Percentiles rank a stretch among this genome's conserved stretches.
Evolutionary conservation across 2,113 vertebrate species (phyloP).

Genomic region (Jaculus jaculus): DNA sequence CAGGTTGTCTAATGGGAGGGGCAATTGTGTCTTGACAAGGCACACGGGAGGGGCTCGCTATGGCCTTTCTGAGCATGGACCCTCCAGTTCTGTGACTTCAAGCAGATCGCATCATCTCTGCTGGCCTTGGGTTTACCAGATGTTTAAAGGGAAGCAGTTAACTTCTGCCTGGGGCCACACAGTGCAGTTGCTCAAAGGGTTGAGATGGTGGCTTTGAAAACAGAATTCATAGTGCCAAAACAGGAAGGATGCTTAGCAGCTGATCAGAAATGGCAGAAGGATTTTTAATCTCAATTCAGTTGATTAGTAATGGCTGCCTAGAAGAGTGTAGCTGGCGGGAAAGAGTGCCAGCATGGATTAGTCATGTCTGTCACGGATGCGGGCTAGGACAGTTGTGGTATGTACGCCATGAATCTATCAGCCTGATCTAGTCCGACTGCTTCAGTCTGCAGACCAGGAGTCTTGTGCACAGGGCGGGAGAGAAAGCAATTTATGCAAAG

Average conservation of each 20-base stretch:
- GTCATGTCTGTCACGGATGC: not conserved
- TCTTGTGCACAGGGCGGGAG: not conserved
- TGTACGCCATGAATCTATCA: not conserved
- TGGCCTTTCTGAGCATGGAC: not conserved
- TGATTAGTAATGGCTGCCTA: not conserved
- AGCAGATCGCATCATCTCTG: not conserved
- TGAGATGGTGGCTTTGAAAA: not conserved
- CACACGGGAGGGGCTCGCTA: not conserved
- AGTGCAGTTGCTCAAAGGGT: not conserved
- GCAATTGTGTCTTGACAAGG: not conserved
- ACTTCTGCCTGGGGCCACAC: not conserved
- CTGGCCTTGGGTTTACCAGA: not conserved
- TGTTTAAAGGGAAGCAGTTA: not conserved
- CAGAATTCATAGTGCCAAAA: not conserved
- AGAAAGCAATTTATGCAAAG: not conserved
- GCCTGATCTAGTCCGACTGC: not conserved
- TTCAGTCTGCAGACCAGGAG: not conserved
- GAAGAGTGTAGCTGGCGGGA: not conserved
- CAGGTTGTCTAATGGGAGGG: not conserved
- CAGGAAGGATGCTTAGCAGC: not conserved
- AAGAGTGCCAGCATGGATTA: not conserved
- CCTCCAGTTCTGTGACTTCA: not conserved
- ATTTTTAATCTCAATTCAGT: not conserved
- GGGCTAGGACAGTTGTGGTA: rapidly evolving
- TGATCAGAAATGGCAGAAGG: not conserved